Evolutionary conservation across 2,888 invertebrate genomes (phyloP).

Genomic region (Amphipoea oculea): DNA sequence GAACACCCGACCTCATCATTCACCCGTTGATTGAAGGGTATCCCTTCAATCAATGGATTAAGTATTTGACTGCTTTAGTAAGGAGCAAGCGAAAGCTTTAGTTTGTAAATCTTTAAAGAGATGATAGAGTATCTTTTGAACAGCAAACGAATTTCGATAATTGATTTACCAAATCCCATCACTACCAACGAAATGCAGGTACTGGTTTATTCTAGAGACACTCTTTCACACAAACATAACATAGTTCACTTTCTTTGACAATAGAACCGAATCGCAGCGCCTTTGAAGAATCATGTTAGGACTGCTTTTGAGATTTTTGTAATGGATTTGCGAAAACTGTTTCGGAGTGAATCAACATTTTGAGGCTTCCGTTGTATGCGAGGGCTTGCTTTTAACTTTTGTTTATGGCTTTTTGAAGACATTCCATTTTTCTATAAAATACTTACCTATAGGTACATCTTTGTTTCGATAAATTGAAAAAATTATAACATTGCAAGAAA

Average conservation of each 20-base stretch:
- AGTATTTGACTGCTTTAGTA: background rate
- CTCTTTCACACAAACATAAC: slow-evolving; percentile 2
- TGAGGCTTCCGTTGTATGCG: background rate
- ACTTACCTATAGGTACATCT: background rate
- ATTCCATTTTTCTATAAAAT: background rate
- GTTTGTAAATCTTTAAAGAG: background rate
- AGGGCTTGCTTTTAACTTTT: background rate
- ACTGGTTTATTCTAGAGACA: slow-evolving; percentile 34
- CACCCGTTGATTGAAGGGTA: too few species aligned
- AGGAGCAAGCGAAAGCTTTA: background rate
- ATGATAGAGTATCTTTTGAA: background rate
- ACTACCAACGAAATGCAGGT: slow-evolving; percentile 35
- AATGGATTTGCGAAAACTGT: slow-evolving; percentile 44
- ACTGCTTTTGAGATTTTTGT: slow-evolving; percentile 40
- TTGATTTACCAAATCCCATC: background rate
- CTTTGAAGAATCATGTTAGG: slow-evolving; percentile 27
- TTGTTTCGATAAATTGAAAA: background rate
- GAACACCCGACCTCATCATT: background rate
- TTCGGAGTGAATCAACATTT: slow-evolving; percentile 27
- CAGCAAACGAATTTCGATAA: background rate
- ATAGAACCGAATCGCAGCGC: background rate
- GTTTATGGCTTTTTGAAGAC: background rate
- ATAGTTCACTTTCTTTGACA: slow-evolving; percentile 23
- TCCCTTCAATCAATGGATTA: background rate
- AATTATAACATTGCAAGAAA: background rate